A percentile compares a stretch with the other conserved stretches of the same genome.
Evolutionary conservation across 1,140 invertebrate species (phyloP).

Genomic region (Drosophila parabipectinata): DNA sequence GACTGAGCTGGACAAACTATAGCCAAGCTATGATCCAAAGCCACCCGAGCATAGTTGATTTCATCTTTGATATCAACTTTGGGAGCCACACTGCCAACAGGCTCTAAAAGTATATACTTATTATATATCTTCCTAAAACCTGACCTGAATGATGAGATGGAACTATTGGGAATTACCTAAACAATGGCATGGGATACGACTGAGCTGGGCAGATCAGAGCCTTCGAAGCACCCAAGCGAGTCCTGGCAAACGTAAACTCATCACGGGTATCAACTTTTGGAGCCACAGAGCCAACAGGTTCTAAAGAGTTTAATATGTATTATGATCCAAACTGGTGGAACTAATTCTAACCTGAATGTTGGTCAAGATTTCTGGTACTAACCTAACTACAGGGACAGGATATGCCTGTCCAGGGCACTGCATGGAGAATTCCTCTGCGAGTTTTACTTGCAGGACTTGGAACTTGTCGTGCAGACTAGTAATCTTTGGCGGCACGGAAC

Average conservation of each 20-base stretch:
- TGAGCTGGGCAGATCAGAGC: slow-evolving; percentile 88
- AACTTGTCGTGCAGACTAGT: slow-evolving; percentile 85
- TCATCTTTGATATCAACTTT: slow-evolving; percentile 85
- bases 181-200: slow-evolving; percentile 87
- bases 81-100: slow-evolving; percentile 88
- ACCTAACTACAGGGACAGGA: slow-evolving; percentile 88
- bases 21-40: slow-evolving; percentile 84
- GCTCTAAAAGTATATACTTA: slow-evolving; percentile 84
- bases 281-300: slow-evolving; percentile 89
- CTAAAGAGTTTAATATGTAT: slow-evolving; percentile 78
- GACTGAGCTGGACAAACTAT: slow-evolving; percentile 88
- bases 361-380: slow-evolving; percentile 60
- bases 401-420: slow-evolving; percentile 88
- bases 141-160: slow-evolving; percentile 45
- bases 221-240: slow-evolving; percentile 82
- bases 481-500: slow-evolving; percentile 88
- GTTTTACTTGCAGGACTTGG: slow-evolving; percentile 85
- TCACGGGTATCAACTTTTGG: slow-evolving; percentile 87
- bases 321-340: background rate
- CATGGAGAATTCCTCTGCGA: slow-evolving; percentile 86
- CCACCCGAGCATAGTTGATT: slow-evolving; percentile 63
- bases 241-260: slow-evolving; percentile 83
- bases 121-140: background rate
- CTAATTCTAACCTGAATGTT: slow-evolving; percentile 40
- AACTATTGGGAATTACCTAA: slow-evolving; percentile 84